A percentile compares a stretch with the other conserved stretches of the same genome.
Evolutionary conservation across 2,113 vertebrate species (phyloP).

Genomic region (Eira barbara): DNA sequence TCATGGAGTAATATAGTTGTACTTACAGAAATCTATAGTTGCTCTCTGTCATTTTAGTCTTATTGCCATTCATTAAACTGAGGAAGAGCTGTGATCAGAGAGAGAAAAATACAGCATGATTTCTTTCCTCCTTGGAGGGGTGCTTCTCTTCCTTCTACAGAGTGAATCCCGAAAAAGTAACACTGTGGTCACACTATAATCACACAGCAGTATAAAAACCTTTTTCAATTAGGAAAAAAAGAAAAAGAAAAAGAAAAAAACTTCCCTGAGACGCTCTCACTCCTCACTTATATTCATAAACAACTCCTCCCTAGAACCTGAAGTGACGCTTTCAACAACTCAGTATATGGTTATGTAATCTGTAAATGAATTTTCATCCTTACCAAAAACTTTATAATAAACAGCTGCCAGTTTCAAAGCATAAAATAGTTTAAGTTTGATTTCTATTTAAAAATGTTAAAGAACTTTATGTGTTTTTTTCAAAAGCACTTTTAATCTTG

Average conservation of each 20-base stretch:
- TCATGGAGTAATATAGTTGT: neutral
- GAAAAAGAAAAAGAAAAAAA: too few species aligned
- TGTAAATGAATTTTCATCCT: neutral
- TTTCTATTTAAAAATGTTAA: neutral
- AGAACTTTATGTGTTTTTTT: neutral
- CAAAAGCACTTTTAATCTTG: neutral
- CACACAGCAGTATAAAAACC: neutral
- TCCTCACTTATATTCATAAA: neutral
- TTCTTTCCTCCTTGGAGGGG: neutral
- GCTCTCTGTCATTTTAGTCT: neutral
- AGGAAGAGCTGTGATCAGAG: neutral
- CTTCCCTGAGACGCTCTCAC: neutral
- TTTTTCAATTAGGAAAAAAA: neutral
- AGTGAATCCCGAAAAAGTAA: conserved; percentile 6
- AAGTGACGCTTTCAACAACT: neutral
- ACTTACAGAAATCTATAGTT: neutral
- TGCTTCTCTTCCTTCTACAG: neutral
- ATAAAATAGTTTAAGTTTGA: neutral
- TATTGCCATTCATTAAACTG: neutral
- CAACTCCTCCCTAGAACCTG: neutral
- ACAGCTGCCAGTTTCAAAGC: neutral
- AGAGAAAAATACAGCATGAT: neutral
- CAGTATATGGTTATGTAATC: neutral
- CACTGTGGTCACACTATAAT: neutral
- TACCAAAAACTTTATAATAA: neutral